These are phyloP conservation scores for Netelia virgata DNA, from an alignment of 2,888 invertebrate species.

Conservation along the genomic window DNA sequence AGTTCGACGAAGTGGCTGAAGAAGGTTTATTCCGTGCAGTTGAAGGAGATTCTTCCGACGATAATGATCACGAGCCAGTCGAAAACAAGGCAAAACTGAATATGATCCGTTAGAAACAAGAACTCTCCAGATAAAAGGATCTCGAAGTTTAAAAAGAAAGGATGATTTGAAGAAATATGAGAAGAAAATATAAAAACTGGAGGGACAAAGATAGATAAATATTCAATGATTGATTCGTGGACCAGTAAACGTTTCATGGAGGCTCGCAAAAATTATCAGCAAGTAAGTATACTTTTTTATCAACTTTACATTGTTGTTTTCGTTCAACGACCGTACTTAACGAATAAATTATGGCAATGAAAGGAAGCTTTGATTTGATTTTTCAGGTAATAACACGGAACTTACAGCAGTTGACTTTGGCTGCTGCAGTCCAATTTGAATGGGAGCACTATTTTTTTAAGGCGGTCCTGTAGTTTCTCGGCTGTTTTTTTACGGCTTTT, in stretches of 20 bases:
- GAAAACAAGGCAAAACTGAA: background rate
- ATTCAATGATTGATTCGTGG: conserved; percentile 31
- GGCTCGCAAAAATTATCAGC: conserved; percentile 41
- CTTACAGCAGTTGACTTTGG: conserved; percentile 14
- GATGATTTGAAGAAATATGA: conserved; percentile 38
- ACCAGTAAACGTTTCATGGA: conserved; percentile 48
- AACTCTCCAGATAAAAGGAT: conserved; percentile 47
- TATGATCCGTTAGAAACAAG: conserved; percentile 36
- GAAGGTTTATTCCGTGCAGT: conserved; percentile 1
- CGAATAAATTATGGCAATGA: background rate
- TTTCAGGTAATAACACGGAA: conserved; percentile 26
- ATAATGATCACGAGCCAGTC: background rate
- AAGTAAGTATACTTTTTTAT: conserved; percentile 26
- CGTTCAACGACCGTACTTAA: background rate
- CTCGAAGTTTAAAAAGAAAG: conserved; percentile 24
- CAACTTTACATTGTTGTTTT: background rate
- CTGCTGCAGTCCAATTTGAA: conserved; percentile 51
- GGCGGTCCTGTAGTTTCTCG: conserved; percentile 14
- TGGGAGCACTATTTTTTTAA: conserved; percentile 1
- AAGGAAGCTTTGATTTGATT: background rate
- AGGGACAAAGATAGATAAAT: conserved; percentile 11
- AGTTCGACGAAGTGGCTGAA: background rate
- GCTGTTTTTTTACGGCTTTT: conserved; percentile 8
- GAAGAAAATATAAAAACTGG: conserved; percentile 44
- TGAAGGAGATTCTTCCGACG: background rate